phyloP scores from a whole-genome alignment of 2,797 vertebrate genomes.

The Melanitta fusca region DNA sequence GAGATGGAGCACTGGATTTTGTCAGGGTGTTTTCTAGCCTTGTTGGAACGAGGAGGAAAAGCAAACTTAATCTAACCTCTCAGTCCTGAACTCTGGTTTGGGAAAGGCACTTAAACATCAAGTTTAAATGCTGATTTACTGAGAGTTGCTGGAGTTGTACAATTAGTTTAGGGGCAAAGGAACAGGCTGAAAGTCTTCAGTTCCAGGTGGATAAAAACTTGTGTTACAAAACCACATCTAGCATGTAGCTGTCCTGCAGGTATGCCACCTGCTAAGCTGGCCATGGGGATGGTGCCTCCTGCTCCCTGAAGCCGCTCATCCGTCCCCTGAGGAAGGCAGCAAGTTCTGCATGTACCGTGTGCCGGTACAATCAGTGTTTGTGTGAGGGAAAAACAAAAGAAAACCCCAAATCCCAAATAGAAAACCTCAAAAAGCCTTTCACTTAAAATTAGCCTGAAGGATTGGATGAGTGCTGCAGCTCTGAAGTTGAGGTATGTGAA shows the following conservation, averaged over 20 bases:
- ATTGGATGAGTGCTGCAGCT: too few species aligned
- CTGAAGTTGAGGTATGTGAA: background rate
- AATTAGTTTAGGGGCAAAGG: background rate
- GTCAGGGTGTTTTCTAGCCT: background rate
- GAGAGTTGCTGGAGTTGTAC: background rate
- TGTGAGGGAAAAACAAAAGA: background rate
- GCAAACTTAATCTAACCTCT: background rate
- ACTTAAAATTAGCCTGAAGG: background rate
- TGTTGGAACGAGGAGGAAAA: background rate
- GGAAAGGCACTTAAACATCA: background rate
- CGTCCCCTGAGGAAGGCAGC: background rate
- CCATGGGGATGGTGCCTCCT: background rate
- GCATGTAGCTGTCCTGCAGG: background rate
- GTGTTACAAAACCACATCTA: accelerated
- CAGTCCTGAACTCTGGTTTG: background rate
- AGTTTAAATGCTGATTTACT: background rate
- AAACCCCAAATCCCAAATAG: background rate
- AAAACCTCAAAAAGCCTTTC: background rate
- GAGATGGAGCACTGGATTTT: background rate
- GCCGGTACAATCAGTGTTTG: background rate
- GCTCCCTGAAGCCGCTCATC: background rate
- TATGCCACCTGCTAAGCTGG: accelerated
- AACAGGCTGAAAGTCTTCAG: background rate
- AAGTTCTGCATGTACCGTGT: background rate
- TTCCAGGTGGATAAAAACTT: background rate